Evolutionary conservation across 2,888 invertebrate species (phyloP), one percentile per base, ranked within the genome.

Genomic region (Polyommatus iphigenia): DNA sequence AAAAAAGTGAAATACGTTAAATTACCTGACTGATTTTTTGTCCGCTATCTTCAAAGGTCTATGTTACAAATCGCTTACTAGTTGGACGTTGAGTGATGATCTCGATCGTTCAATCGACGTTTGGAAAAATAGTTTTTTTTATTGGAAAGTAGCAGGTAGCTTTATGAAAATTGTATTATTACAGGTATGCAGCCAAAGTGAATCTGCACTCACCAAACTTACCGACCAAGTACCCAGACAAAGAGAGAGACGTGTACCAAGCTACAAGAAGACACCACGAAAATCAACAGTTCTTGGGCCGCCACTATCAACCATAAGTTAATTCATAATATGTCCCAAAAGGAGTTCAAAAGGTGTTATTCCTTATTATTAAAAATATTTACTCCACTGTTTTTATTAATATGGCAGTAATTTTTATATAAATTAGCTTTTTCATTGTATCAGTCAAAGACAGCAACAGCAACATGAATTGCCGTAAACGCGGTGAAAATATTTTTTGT

Each of bases 191-290:
- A 72, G 98, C 98, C 1, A 98, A 97, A 91, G 96, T 97, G 57
- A 96, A 98, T 87, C 92, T 98, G 41, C 97, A 97, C 86, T 98
- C 98, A 76, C 98, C 98, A 29, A 97, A 97, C 89, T 90, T 98
- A 81, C 98, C 98, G 13, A 97, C 97, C 0, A 98, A 98, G 87
- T 98, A 97, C 88, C 98, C 97, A 0, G 98, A 98, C 88, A 95
- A 96, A 84, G 98, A 98, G 87, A 95, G 97, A 77, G 97, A 97
- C 87, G 96, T 97, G 6, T 98, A 98, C 90, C 96, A 97, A 87
- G 98, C 98, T 0, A 98, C 98, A 0, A 95, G 98, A 96, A 88
- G 97, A 95, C 89, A 84, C 0, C 88, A 88, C 78, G 92, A 92
- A 13, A 83, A 87, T 0, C 87, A 89, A 1, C 87, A 90, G 54